A percentile compares a stretch with the other conserved stretches of the same genome.
Evolutionary conservation across 2,797 vertebrate species (phyloP).

Genomic region (Sphaeramia orbicularis): DNA sequence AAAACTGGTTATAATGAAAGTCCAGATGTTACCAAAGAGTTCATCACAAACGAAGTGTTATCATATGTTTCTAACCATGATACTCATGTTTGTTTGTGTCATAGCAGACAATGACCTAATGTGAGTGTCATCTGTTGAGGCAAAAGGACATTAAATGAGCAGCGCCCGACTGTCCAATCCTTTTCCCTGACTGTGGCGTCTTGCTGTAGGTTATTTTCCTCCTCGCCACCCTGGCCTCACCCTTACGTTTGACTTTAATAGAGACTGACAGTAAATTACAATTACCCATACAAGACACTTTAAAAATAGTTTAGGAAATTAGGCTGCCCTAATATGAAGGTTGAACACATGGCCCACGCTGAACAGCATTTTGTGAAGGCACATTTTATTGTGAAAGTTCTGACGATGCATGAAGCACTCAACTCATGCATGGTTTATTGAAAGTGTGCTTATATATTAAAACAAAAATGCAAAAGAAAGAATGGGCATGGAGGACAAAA

Average conservation of each 20-base stretch:
- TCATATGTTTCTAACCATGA: constrained; percentile 1
- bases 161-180: constrained; percentile 53
- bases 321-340: constrained; percentile 42
- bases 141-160: constrained; percentile 68
- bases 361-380: constrained; percentile 1
- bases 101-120: constrained; percentile 54
- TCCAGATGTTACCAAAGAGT: too few relatives aligned
- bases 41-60: constrained; percentile 1
- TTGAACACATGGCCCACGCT: constrained; percentile 17
- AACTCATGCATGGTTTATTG: too few relatives aligned
- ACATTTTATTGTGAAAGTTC: background rate
- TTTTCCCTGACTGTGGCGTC: constrained; percentile 40
- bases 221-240: constrained; percentile 46
- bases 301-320: constrained; percentile 72
- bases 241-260: constrained; percentile 64
- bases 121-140: constrained; percentile 49
- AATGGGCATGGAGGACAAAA: too few relatives aligned
- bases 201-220: constrained; percentile 76
- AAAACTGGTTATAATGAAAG: too few relatives aligned
- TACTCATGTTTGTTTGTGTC: constrained; percentile 38
- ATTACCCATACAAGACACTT: constrained; percentile 71
- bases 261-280: constrained; percentile 74
- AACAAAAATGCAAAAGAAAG: too few relatives aligned
- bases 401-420: too few relatives aligned
- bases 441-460: too few relatives aligned